Percentiles rank a stretch among this genome's conserved stretches.
Conservation (phyloP, 2,797 vertebrate genomes). For the Parauchenoglanis punctatus region DNA sequence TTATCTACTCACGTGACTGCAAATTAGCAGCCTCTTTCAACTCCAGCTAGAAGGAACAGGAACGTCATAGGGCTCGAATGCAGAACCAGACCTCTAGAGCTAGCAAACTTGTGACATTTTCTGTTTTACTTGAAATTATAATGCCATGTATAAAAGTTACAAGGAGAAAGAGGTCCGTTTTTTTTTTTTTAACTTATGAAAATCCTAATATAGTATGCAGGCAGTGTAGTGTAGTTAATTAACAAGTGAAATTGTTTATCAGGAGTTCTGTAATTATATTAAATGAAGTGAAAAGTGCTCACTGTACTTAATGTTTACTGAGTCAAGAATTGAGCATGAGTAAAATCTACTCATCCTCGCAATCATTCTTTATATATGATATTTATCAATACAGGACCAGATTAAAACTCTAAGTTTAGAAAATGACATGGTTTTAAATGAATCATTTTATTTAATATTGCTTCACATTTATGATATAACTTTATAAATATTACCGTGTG, state of each 20-base stretch:
- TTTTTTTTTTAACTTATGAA: background rate
- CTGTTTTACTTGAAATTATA: background rate
- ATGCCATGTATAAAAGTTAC: background rate
- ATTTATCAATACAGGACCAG: background rate
- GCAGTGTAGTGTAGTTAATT: background rate
- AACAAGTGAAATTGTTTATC: background rate
- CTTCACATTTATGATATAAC: background rate
- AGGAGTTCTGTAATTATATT: background rate
- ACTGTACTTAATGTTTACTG: background rate
- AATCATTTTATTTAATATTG: background rate
- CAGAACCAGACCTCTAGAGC: background rate
- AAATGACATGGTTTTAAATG: background rate
- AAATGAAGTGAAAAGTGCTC: background rate
- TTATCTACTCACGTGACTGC: conserved; percentile 7
- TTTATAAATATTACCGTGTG: background rate
- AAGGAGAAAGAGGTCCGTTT: background rate
- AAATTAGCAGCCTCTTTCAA: background rate
- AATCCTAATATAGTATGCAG: background rate
- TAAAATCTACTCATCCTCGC: background rate
- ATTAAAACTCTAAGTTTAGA: background rate
- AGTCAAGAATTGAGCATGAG: background rate
- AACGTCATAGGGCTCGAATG: background rate
- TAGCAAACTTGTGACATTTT: background rate
- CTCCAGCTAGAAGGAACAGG: background rate
- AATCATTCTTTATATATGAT: background rate